Base-by-base conservation (phyloP, 30 jellyfish, hydroid and myxozoan species). In the Aurelia aurita region DNA sequence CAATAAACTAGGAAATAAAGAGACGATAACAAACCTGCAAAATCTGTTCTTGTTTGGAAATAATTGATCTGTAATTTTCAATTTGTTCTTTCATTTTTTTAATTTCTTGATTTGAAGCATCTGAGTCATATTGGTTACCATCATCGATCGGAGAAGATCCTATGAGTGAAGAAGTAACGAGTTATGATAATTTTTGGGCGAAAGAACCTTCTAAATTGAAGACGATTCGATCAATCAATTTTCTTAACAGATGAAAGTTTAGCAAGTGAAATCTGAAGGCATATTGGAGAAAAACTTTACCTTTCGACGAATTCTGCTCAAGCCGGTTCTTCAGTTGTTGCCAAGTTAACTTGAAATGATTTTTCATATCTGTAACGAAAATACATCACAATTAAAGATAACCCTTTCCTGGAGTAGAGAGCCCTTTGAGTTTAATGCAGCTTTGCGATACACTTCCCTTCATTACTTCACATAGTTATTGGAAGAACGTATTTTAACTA, bases 271-370 rank as follows among this genome's bases (percentile, higher is more conserved):
- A 14, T 6, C 26, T 58, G 69, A 13, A 58, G 9, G 29, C 8
- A 14, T 22, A 58, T n/a, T 3, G 14, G 26, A 23, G 0, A 57
- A 23, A 20, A 69, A 20, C 11, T n/a, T 5, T 60, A 85, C 95
- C 95, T 85, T 85, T 85, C 4, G 95, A 85, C 6, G 95, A 85
- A 62, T 43, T 55, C 28, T 83, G 86, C 28, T 73, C 95, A 58
- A 85, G 21, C 66, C 68, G 66, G 13, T 73, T 88, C 46, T 75
- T 74, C 39, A 85, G 70, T 27, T 73, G 89, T 32, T 72, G 95
- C 89, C 88, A 85, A 3, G 95, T 69, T 51, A 72, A 55, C 62
- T 62, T 77, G 20, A 85, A 85, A 39, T 67, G 77, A 28, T 58
- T 85, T 57, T 85, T 74, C 59, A 85, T 69, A 34, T 85, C 95